Base-by-base conservation (phyloP, 2,888 invertebrate species). In the Lepetodrilus schrolli region DNA sequence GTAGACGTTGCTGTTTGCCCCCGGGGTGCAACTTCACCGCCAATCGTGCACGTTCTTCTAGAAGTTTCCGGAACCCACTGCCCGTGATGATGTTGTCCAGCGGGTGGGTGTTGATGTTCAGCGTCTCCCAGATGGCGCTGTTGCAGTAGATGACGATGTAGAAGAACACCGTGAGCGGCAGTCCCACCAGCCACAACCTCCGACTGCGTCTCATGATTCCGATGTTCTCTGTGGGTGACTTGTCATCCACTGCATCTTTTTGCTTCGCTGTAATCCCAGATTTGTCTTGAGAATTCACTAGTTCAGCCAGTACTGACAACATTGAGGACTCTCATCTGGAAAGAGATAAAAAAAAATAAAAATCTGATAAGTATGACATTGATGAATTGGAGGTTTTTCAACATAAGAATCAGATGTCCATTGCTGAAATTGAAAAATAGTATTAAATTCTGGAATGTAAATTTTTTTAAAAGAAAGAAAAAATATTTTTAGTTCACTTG, bases 1-100 rank as follows among this genome's bases (percentile, higher is more conserved):
- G 91, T 3, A 91, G 84, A 20, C 89, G 86, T 20, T 88, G 84
- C 1, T 79, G 81, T 20, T 80, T 79, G 50, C 78, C 77, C 4
- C 82, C 80, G 7, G 75, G 73, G 21, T 74, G 75, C 43, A 80
- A 77, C 23, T 78, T 75, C 58, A 78, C 76, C 3, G 72, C 69
- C 30, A 78, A 66, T 26, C 77, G 74, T 8, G 80, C 81, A 43
- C 75, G 77, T 37, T 85, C 82, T 68, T 70, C 80, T 38, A 80
- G 74, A 10, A 80, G 77, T 65, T 78, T 80, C 10, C 80, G 66
- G 66, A 80, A 76, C 17, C 80, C 80, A 34, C 66, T 74, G 36
- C 75, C 75, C 21, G 72, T 37, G 8, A 73, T 65, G 51, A 69
- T 71, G 68, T 76, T 72, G 65, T 72, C 74, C 17, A 73, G 38